Evolutionary conservation across 2,888 invertebrate genomes (phyloP).

Genomic region (Perithous albicinctus): DNA sequence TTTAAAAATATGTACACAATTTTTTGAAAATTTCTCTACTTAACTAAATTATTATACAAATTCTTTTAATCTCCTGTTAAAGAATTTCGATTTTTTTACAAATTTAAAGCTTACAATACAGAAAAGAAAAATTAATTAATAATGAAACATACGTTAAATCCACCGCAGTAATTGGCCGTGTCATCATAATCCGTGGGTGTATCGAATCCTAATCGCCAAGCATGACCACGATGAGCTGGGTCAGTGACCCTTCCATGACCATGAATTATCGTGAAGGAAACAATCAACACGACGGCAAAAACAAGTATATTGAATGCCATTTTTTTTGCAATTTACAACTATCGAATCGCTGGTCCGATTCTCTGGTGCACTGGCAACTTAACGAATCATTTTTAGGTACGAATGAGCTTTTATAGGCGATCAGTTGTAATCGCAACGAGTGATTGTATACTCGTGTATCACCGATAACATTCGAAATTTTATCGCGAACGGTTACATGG

Average conservation of each 20-base stretch:
- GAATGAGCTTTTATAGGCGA: constrained; percentile 7
- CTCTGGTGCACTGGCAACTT: neutral
- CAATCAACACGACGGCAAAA: constrained; percentile 26
- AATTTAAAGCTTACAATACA: neutral
- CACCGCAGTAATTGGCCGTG: constrained; percentile 68
- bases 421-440: neutral
- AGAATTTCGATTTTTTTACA: no score
- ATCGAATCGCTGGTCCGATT: neutral
- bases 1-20: no score
- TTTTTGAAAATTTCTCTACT: no score
- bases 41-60: no score
- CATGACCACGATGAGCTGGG: constrained; percentile 67
- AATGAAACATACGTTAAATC: constrained; percentile 41
- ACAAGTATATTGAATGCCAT: constrained; percentile 50
- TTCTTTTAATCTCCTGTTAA: no score
- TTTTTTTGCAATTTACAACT: neutral
- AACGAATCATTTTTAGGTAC: neutral
- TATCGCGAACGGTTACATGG: neutral
- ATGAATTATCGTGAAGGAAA: constrained; percentile 34
- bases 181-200: constrained; percentile 66
- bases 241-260: constrained; percentile 68
- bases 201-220: constrained; percentile 66
- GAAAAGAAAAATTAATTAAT: neutral
- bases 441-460: neutral
- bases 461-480: neutral